These are phyloP conservation scores for Manis javanica DNA, from an alignment of 2,797 vertebrate genomes.

Conservation along the genomic window DNA sequence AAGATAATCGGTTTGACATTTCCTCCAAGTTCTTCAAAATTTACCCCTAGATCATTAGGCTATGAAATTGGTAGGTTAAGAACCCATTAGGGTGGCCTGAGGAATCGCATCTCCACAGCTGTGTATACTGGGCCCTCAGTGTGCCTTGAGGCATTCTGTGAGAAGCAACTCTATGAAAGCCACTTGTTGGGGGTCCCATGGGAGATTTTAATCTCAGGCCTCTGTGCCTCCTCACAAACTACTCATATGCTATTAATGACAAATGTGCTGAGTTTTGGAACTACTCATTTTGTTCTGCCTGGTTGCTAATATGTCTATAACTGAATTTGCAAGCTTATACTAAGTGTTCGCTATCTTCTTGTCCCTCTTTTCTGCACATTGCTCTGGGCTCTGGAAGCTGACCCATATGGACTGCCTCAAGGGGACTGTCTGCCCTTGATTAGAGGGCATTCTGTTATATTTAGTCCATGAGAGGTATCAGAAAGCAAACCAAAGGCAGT, in stretches of 20 bases:
- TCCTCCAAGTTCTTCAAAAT: not conserved
- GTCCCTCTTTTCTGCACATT: not conserved
- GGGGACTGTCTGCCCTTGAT: not conserved
- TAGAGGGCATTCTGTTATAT: not conserved
- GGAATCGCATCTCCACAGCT: slow-evolving; percentile 16
- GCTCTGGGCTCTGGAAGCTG: not conserved
- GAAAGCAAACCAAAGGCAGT: slow-evolving; percentile 24
- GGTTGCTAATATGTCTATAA: not conserved
- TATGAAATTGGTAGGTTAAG: not conserved
- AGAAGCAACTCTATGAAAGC: not conserved
- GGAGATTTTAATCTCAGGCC: slow-evolving; percentile 33
- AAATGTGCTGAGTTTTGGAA: slow-evolving; percentile 50
- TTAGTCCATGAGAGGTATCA: not conserved
- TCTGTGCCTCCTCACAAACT: slow-evolving; percentile 1
- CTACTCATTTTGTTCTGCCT: slow-evolving; percentile 32
- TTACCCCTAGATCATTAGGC: not conserved
- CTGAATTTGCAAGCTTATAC: not conserved
- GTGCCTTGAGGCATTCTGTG: not conserved
- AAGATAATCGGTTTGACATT: slow-evolving; percentile 6
- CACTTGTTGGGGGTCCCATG: not conserved
- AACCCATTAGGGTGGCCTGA: not conserved
- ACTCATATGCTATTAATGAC: slow-evolving; percentile 8
- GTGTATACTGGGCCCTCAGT: not conserved
- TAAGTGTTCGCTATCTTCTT: not conserved
- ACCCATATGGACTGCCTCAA: not conserved